Percentiles rank a stretch among this genome's conserved stretches.
Conservation (phyloP, 2,888 invertebrate species). For the Drosophila meridionalis region DNA sequence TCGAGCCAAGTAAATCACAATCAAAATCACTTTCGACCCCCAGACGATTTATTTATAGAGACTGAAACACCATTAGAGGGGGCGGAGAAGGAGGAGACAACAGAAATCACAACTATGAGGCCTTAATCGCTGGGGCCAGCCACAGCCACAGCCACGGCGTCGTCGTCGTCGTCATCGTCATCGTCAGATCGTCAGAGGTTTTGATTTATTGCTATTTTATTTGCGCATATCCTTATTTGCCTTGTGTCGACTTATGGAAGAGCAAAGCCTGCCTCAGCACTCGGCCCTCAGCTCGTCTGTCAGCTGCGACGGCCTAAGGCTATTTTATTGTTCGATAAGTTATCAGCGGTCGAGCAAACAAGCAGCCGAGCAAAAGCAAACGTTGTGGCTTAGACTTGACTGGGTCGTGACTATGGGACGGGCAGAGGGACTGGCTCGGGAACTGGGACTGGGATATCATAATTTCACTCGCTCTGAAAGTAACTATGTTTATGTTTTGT, state of each 20-base stretch:
- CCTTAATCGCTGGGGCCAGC: constrained; percentile 73
- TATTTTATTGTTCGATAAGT: constrained; percentile 80
- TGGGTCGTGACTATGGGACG: background rate
- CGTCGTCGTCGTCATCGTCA: constrained; percentile 49
- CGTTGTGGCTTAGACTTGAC: constrained; percentile 31
- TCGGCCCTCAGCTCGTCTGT: constrained; percentile 25
- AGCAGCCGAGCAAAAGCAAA: constrained; percentile 48
- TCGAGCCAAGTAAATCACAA: constrained; percentile 68
- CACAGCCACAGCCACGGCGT: background rate
- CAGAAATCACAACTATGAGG: constrained; percentile 69
- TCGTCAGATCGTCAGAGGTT: constrained; percentile 77
- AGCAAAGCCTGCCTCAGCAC: background rate
- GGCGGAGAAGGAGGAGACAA: background rate
- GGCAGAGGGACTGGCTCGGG: background rate
- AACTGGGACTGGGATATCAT: constrained; percentile 51
- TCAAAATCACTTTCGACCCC: constrained; percentile 79
- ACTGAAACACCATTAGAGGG: constrained; percentile 24
- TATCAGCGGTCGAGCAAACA: constrained; percentile 70
- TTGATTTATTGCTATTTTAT: constrained; percentile 80
- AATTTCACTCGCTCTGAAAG: constrained; percentile 60
- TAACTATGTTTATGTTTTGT: constrained; percentile 65
- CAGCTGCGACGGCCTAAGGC: constrained; percentile 64
- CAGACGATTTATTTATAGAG: constrained; percentile 64
- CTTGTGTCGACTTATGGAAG: constrained; percentile 60
- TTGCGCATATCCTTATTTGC: constrained; percentile 81